Conservation (phyloP, 2,888 invertebrate species). For the Drosophila affinis region DNA sequence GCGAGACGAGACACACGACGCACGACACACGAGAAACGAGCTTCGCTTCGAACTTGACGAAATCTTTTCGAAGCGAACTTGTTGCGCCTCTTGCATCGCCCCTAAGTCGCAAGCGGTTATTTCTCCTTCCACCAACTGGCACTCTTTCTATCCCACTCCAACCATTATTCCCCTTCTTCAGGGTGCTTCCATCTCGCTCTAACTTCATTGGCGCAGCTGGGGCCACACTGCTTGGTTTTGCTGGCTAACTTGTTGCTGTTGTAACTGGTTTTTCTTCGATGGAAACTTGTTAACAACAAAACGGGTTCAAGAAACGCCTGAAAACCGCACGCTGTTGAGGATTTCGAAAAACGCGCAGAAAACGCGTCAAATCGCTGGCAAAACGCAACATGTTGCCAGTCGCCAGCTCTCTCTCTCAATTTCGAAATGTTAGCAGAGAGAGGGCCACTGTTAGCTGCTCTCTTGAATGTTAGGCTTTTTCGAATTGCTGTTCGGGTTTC, state of each 20-base stretch:
- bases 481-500: not conserved
- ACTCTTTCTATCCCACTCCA: not conserved
- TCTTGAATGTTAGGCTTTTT: not conserved
- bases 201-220: not conserved
- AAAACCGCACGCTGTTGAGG: slow-evolving; percentile 67
- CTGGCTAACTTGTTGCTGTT: slow-evolving; percentile 53
- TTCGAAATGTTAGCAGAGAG: not conserved
- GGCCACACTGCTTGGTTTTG: slow-evolving; percentile 21
- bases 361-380: not conserved
- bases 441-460: not conserved
- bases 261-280: slow-evolving; percentile 50
- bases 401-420: not conserved
- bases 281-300: slow-evolving; percentile 38
- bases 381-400: not conserved
- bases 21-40: not conserved
- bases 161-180: not conserved
- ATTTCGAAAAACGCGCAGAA: not conserved
- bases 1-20: not conserved
- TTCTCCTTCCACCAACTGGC: not conserved
- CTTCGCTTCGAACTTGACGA: slow-evolving; percentile 51
- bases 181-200: not conserved
- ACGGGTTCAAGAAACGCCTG: slow-evolving; percentile 30
- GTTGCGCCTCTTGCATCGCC: slow-evolving; percentile 21
- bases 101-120: not conserved
- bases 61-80: slow-evolving; percentile 38